Conservation (phyloP, 2,797 vertebrate genomes). For the Lacerta agilis region DNA sequence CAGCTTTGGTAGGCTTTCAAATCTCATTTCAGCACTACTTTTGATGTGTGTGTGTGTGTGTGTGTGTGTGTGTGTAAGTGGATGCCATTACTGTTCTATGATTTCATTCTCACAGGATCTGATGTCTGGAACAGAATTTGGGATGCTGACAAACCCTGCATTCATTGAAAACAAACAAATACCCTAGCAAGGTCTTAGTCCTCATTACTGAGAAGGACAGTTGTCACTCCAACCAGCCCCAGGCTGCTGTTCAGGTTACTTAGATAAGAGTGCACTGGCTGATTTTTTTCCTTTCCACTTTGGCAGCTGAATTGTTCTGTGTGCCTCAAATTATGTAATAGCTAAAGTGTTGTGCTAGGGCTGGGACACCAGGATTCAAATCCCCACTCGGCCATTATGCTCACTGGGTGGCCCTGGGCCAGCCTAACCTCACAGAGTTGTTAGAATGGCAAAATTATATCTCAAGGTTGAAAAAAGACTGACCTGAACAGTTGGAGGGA, state of each 20-base stretch:
- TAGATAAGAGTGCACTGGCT: neutral
- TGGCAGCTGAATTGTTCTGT: neutral
- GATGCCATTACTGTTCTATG: neutral
- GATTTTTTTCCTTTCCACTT: neutral
- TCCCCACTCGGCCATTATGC: too few species aligned
- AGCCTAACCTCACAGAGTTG: too few species aligned
- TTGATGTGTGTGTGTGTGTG: neutral
- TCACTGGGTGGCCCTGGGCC: too few species aligned
- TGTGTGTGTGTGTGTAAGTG: neutral
- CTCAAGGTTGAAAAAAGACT: too few species aligned
- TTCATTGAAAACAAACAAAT: neutral
- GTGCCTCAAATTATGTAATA: neutral
- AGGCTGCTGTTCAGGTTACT: neutral
- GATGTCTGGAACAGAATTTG: neutral
- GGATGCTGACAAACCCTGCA: neutral
- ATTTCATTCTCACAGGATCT: neutral
- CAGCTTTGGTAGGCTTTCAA: slow-evolving; percentile 12
- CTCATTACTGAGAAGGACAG: neutral
- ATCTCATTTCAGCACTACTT: neutral
- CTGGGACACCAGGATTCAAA: too few species aligned
- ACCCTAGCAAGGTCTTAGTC: neutral
- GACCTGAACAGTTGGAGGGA: neutral
- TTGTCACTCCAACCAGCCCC: neutral
- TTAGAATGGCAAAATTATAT: too few species aligned
- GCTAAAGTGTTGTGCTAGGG: neutral